These are phyloP conservation scores for Eupsilia transversa DNA, from an alignment of 2,888 invertebrate species.

Conservation along the genomic window DNA sequence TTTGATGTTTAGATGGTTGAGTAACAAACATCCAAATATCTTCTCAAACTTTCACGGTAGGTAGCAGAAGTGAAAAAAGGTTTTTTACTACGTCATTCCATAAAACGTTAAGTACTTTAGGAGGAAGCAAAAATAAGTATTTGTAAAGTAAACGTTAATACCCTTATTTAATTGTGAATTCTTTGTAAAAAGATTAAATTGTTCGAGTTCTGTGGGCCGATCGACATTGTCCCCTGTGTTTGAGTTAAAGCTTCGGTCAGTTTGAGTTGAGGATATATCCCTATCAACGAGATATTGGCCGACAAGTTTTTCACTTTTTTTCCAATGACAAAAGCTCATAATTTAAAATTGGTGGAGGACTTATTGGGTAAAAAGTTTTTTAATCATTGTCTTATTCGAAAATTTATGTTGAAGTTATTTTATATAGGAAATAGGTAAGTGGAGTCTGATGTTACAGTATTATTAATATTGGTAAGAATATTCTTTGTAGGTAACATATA, in stretches of 20 bases:
- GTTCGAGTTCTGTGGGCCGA: slow-evolving; percentile 43
- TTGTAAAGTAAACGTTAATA: slow-evolving; percentile 39
- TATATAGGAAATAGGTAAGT: background rate
- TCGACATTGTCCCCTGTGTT: slow-evolving; percentile 68
- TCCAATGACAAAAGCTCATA: slow-evolving; percentile 44
- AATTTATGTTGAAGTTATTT: background rate
- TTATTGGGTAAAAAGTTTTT: slow-evolving; percentile 53
- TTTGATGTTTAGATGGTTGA: background rate
- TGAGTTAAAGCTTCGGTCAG: slow-evolving; percentile 72
- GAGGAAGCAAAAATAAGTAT: slow-evolving; percentile 8
- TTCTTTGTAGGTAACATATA: too few relatives aligned
- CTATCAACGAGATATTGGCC: slow-evolving; percentile 47
- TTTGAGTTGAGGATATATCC: slow-evolving; percentile 71
- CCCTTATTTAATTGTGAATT: slow-evolving; percentile 58
- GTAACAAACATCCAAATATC: background rate
- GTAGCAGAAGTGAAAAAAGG: background rate
- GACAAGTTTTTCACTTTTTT: slow-evolving; percentile 50
- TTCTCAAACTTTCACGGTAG: background rate
- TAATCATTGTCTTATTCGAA: slow-evolving; percentile 23
- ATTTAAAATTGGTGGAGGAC: slow-evolving; percentile 46
- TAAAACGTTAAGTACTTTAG: slow-evolving; percentile 5
- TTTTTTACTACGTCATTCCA: slow-evolving; percentile 16
- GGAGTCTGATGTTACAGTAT: background rate
- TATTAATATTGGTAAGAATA: background rate
- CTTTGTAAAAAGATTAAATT: slow-evolving; percentile 65